Evolutionary conservation across 2,888 invertebrate species (phyloP).

Genomic region (Iselma pallidipennis): DNA sequence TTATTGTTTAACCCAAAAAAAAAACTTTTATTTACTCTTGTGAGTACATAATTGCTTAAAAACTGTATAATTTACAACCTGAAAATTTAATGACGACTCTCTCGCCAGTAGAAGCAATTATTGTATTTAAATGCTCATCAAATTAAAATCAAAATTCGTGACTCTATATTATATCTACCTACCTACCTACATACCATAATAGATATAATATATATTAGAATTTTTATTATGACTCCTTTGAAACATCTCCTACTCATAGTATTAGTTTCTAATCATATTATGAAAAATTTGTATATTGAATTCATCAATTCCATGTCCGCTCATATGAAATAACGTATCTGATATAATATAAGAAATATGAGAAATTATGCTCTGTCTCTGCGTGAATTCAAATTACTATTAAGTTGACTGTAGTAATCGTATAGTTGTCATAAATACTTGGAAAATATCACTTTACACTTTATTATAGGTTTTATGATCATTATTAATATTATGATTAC

Average conservation of each 20-base stretch:
- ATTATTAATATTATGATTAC: constrained; percentile 54
- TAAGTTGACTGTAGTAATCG: constrained; percentile 45
- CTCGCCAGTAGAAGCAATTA: neutral
- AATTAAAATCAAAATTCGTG: too few species aligned
- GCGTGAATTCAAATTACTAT: constrained; percentile 49
- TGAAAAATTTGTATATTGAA: neutral
- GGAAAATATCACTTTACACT: constrained; percentile 55
- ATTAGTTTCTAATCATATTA: too few species aligned
- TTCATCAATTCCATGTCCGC: constrained; percentile 5
- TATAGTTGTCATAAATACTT: constrained; percentile 49
- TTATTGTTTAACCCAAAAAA: too few species aligned
- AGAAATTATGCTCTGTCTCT: constrained; percentile 43
- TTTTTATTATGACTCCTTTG: too few species aligned
- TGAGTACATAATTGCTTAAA: neutral
- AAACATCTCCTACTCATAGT: too few species aligned
- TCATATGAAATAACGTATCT: constrained; percentile 13
- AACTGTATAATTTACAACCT: neutral
- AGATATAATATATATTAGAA: too few species aligned
- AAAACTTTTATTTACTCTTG: too few species aligned
- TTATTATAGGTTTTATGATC: constrained; percentile 51
- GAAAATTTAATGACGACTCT: neutral
- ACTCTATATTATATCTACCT: too few species aligned
- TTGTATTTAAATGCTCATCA: too few species aligned
- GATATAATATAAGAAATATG: constrained; percentile 40
- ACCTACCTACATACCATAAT: too few species aligned